Conservation (phyloP, 2,797 vertebrate genomes). For the Microctenopoma steveboyesi region DNA sequence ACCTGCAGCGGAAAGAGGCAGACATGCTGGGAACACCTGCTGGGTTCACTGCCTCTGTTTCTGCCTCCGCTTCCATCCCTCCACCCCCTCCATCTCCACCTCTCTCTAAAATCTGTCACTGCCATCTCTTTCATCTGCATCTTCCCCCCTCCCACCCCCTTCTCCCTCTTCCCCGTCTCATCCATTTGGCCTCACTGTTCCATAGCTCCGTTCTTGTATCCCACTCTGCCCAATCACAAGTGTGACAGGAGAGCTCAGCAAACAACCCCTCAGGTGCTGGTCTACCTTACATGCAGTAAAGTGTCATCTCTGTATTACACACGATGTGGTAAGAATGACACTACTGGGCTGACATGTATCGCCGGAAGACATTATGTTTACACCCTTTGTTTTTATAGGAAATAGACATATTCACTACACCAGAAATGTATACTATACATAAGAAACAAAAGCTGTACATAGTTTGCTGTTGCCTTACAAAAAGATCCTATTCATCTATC, state of each 20-base stretch:
- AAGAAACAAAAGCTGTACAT: not conserved
- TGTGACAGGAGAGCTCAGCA: slow-evolving; percentile 45
- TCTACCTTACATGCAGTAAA: slow-evolving; percentile 53
- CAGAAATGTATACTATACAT: slow-evolving; percentile 9
- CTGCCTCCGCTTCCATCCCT: slow-evolving; percentile 57
- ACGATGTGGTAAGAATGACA: slow-evolving; percentile 36
- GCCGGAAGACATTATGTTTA: slow-evolving; percentile 48
- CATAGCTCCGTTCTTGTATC: slow-evolving; percentile 44
- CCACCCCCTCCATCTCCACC: slow-evolving; percentile 49
- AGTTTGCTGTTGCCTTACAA: not conserved
- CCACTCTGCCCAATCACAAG: slow-evolving; percentile 47
- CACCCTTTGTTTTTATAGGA: slow-evolving; percentile 38
- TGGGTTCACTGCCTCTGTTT: slow-evolving; percentile 68
- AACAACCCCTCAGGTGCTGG: slow-evolving; percentile 61
- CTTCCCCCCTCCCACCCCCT: slow-evolving; percentile 36
- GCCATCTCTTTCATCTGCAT: slow-evolving; percentile 71
- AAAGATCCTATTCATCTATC: too few species aligned
- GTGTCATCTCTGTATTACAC: slow-evolving; percentile 44
- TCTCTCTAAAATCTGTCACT: slow-evolving; percentile 68
- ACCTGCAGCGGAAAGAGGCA: slow-evolving; percentile 55
- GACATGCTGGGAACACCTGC: slow-evolving; percentile 71
- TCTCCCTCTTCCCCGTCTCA: slow-evolving; percentile 19
- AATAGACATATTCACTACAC: slow-evolving; percentile 25
- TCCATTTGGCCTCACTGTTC: slow-evolving; percentile 36
- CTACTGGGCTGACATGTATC: slow-evolving; percentile 41